Evolutionary conservation across 2,888 invertebrate genomes (phyloP), one percentile per base, ranked within the genome.

Genomic region (Chrysotoxum bicinctum): DNA sequence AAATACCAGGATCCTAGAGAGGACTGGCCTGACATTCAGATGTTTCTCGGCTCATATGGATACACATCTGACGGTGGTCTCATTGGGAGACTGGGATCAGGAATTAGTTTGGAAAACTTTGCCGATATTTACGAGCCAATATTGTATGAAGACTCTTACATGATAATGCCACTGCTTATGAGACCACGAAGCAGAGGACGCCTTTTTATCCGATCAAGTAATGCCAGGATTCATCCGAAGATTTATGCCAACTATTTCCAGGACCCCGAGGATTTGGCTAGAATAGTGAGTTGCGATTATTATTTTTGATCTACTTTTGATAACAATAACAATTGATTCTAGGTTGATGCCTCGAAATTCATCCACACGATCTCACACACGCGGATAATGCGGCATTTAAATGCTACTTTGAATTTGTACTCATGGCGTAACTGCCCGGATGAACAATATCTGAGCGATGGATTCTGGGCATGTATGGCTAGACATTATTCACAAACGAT

Each of bases 161-260:
- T 94, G 43, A 92, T 95, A 2, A 93, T 95, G 0, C 96, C 96
- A 0, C 90, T 96, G 54, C 88, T 97, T n/a, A 91, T 97, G 89
- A 92, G 97, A 68, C 97, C 97, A 0, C 93, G 93, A 86, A 96
- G 96, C 88, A 92, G 94, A 54, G 97, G 97, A 0, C 93, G 92
- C 87, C 90, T 97, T 14, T 92, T 94, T 87, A 91, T 99, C 1
- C 93, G 93, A 87, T 95, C 96, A 60, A 92, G 93, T 0, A 93
- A 96, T 90, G 96, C 97, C 0, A 92, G 93, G 72, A 93, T 95
- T 0, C 94, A 96, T 87, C 97, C 98, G 0, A 91, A 94, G n/a
- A 97, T 99, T 80, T 95, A 96, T 91, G 96, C 98, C 0, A 98
- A 98, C 91, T 98, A 98, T 90, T 96, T 95, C 88, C 91, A 94